Evolutionary conservation across 2,113 vertebrate genomes (phyloP), one percentile per base, ranked within the genome.

Genomic region (Apodemus speciosus): DNA sequence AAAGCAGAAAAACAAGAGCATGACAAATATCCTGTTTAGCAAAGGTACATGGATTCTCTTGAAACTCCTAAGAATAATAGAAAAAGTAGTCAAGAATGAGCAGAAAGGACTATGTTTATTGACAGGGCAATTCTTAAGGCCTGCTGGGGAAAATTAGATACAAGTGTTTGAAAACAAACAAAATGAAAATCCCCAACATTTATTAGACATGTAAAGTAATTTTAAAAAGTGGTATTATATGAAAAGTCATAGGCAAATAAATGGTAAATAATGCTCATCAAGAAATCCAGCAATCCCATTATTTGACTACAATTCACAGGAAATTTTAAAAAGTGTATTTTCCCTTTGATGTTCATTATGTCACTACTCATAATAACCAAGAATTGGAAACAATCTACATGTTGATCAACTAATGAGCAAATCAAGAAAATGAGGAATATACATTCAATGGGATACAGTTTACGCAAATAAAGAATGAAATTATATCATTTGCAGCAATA

Each of bases 171-270:
- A 80, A 53, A 84, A 35, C 15, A 18, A 66, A 20, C 35, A 38
- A 46, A 40, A 32, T 46, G 38, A 85, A 90, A 72, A 68, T 4
- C 1, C 1, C n/a, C 90, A 85, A 49, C 38, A 21, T 32, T 77
- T n/a, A 83, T 58, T 75, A 73, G 35, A 77, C 51, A 64, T 76
- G 16, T 27, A 68, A 73, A 79, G 32, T 56, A 60, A 76, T 81
- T 89, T 38, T 20, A 64, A 89, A 89, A 89, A 85, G 46, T n/a
- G 6, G 11, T 18, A 30, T 2, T 95, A 23, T 69, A 68, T 1
- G 72, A 85, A 35, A 80, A 46, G n/a, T n/a, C 60, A 89, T 89
- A 92, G 30, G n/a, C 18, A 94, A 16, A 92, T 72, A 27, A 62
- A 73, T 96, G 20, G 2, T 64, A 89, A 89, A 69, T 2, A 66